These are phyloP conservation scores for Limenitis arthemis DNA, from an alignment of 2,888 invertebrate species.

Conservation along the genomic window DNA sequence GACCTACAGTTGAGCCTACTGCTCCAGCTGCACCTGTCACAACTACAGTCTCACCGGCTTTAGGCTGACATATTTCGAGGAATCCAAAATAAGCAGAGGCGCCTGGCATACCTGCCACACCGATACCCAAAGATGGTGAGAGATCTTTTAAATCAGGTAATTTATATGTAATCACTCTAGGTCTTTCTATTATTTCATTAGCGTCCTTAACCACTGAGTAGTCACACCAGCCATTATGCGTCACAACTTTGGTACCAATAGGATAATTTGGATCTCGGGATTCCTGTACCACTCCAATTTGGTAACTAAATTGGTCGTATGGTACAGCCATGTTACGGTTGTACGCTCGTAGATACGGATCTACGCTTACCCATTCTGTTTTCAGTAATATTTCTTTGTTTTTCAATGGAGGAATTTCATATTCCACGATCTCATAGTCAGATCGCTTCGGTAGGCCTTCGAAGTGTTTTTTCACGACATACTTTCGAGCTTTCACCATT, in stretches of 20 bases:
- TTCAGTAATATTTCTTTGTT: conserved; percentile 62
- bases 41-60: conserved; percentile 78
- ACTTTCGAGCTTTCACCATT: conserved; percentile 70
- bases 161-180: conserved; percentile 28
- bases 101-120: conserved; percentile 78
- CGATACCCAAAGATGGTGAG: conserved; percentile 66
- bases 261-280: conserved; percentile 73
- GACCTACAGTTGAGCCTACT: conserved; percentile 81
- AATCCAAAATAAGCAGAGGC: conserved; percentile 81
- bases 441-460: conserved; percentile 69
- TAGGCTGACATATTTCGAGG: conserved; percentile 76
- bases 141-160: conserved; percentile 68
- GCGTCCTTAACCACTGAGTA: conserved; percentile 40
- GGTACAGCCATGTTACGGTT: conserved; percentile 21
- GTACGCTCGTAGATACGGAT: conserved; percentile 36
- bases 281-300: conserved; percentile 62
- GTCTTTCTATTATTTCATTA: not conserved
- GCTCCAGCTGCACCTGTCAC: conserved; percentile 83
- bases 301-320: conserved; percentile 33
- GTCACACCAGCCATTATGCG: conserved; percentile 77
- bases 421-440: conserved; percentile 73
- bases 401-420: conserved; percentile 70
- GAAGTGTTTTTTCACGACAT: conserved; percentile 68
- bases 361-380: conserved; percentile 41
- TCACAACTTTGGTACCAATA: conserved; percentile 72